These are phyloP conservation scores for Burhinus oedicnemus DNA, from an alignment of 2,113 vertebrate genomes.

Conservation along the genomic window DNA sequence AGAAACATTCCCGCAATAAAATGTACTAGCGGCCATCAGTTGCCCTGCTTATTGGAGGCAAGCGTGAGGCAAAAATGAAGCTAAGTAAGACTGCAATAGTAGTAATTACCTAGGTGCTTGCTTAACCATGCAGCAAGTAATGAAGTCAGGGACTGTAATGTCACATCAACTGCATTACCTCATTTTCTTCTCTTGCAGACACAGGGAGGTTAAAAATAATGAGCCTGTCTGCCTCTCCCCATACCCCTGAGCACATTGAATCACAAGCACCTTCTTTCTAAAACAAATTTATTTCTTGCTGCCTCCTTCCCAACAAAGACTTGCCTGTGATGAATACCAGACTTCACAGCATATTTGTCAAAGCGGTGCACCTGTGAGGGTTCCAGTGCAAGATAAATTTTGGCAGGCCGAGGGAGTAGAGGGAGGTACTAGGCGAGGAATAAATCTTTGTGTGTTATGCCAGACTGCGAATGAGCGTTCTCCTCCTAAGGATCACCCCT, in stretches of 20 bases:
- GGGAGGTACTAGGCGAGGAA: conserved; percentile 80
- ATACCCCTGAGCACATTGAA: conserved; percentile 76
- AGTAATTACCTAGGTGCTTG: conserved; percentile 31
- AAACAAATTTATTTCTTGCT: conserved; percentile 93
- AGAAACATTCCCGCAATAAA: not conserved
- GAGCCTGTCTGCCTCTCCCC: conserved; percentile 62
- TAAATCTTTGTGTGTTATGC: conserved; percentile 84
- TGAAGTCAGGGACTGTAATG: conserved; percentile 52
- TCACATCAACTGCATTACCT: conserved; percentile 47
- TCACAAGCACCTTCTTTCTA: conserved; percentile 80
- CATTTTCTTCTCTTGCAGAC: conserved; percentile 51
- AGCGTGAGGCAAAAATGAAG: not conserved
- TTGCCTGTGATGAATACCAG: conserved; percentile 81
- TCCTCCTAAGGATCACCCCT: conserved; percentile 79
- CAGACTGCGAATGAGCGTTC: conserved; percentile 82
- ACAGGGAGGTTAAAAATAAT: conserved; percentile 65
- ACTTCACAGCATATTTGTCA: conserved; percentile 91
- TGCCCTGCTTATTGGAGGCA: not conserved
- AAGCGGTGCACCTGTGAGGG: conserved; percentile 89
- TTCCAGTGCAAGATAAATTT: conserved; percentile 89
- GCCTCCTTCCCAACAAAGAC: conserved; percentile 85
- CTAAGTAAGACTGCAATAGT: not conserved
- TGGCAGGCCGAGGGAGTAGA: conserved; percentile 61
- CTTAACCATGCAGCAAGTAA: conserved; percentile 55
- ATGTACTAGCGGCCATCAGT: not conserved